A percentile compares a stretch with the other conserved stretches of the same genome.
Evolutionary conservation across 2,113 vertebrate genomes (phyloP).

Genomic region (Scopus umbretta): DNA sequence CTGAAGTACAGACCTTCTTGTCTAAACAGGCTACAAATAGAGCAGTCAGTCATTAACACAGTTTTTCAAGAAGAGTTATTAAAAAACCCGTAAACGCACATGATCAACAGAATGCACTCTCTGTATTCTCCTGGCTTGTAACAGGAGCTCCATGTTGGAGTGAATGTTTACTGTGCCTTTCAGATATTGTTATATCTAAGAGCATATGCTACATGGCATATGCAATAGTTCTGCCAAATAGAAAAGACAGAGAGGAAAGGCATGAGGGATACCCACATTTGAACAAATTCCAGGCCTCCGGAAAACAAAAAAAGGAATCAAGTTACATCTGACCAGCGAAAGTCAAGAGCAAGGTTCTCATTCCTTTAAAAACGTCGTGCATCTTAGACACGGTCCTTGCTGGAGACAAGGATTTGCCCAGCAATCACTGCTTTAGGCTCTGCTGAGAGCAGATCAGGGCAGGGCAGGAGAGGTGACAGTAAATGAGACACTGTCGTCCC

Average conservation of each 20-base stretch:
- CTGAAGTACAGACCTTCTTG: neutral
- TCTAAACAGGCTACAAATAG: neutral
- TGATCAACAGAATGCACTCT: neutral
- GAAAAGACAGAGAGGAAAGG: neutral
- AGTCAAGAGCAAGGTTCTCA: neutral
- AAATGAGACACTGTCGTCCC: neutral
- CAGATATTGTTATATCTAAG: neutral
- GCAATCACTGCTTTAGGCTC: neutral
- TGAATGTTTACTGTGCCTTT: neutral
- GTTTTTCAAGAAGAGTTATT: neutral
- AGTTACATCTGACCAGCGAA: neutral
- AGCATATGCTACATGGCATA: neutral
- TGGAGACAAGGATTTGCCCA: neutral
- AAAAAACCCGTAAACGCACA: accelerated
- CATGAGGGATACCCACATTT: neutral
- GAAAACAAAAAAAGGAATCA: neutral
- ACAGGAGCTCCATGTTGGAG: neutral
- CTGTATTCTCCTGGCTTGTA: neutral
- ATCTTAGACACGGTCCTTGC: neutral
- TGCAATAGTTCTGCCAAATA: neutral
- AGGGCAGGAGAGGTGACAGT: neutral
- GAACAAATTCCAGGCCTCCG: neutral
- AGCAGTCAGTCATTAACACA: neutral
- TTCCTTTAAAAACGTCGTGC: neutral
- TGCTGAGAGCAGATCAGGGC: neutral